phyloP scores from a whole-genome alignment of 2,888 invertebrate genomes.

The Drosophila diplacantha region DNA sequence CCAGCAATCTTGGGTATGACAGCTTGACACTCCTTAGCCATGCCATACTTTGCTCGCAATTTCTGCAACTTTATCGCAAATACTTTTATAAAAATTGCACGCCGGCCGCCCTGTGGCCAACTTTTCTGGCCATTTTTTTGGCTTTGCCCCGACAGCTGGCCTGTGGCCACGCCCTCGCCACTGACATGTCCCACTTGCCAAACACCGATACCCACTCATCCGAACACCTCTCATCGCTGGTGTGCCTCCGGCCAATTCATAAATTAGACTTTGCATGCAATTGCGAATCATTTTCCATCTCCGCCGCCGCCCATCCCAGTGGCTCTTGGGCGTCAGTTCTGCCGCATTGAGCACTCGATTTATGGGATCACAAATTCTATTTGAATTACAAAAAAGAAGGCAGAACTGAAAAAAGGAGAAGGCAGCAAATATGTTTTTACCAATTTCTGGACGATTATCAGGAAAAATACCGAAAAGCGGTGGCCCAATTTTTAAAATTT shows the following conservation, averaged over 20 bases:
- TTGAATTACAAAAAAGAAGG: constrained; percentile 36
- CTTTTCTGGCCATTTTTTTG: constrained; percentile 21
- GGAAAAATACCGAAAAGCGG: constrained; percentile 37
- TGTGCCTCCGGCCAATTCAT: constrained; percentile 37
- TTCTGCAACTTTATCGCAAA: constrained; percentile 24
- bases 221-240: constrained; percentile 9
- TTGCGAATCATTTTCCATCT: constrained; percentile 22
- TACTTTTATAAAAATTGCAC: constrained; percentile 21
- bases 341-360: constrained; percentile 69
- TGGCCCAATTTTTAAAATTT: constrained; percentile 33
- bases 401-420: constrained; percentile 15
- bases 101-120: constrained; percentile 20
- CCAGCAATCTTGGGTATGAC: constrained; percentile 2
- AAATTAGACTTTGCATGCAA: constrained; percentile 59
- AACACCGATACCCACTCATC: constrained; percentile 25
- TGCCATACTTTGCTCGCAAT: constrained; percentile 8
- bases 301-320: background rate
- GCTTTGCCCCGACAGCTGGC: constrained; percentile 22
- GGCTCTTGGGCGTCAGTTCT: constrained; percentile 42
- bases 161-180: constrained; percentile 24
- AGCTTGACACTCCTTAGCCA: constrained; percentile 15
- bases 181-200: constrained; percentile 30
- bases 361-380: constrained; percentile 55
- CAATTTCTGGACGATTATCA: constrained; percentile 69
- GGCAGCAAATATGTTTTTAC: constrained; percentile 63